A percentile compares a stretch with the other conserved stretches of the same genome.
Evolutionary conservation across 1,140 invertebrate species (phyloP).

Genomic region (Trachelipus rathkii): DNA sequence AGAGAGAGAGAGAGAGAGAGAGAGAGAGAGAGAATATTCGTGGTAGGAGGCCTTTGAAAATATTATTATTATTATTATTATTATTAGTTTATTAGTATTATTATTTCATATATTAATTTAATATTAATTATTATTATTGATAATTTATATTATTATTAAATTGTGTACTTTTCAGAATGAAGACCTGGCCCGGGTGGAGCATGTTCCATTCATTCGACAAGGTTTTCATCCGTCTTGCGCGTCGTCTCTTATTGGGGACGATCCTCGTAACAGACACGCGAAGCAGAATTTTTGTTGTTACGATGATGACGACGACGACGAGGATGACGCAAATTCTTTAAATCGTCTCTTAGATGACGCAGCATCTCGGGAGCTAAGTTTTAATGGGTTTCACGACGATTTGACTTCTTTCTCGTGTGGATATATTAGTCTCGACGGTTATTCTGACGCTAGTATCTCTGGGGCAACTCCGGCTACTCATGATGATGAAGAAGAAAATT

Average conservation of each 20-base stretch:
- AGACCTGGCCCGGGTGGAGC: not conserved
- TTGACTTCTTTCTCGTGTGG: conserved; percentile 42
- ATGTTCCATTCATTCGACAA: conserved; percentile 42
- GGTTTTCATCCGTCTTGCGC: conserved; percentile 41
- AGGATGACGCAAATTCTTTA: conserved; percentile 38
- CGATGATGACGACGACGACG: conserved; percentile 27
- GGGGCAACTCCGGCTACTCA: conserved; percentile 21
- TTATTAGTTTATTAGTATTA: no score
- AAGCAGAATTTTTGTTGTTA: not conserved
- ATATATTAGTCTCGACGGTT: conserved; percentile 37
- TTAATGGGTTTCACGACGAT: conserved; percentile 43
- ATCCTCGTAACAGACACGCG: not conserved
- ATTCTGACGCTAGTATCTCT: conserved; percentile 20
- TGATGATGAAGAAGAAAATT: conserved; percentile 28
- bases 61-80: no score
- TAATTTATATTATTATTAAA: no score
- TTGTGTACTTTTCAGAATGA: not conserved
- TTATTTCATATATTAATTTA: no score
- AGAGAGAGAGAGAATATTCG: no score
- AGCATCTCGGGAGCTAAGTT: conserved; percentile 41
- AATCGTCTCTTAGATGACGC: conserved; percentile 42
- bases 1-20: no score
- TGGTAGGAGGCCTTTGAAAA: no score
- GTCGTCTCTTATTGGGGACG: conserved; percentile 36
- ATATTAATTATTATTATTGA: no score